A percentile compares a stretch with the other conserved stretches of the same genome.
Conservation (phyloP, 2,113 vertebrate species). For the Arvicanthis niloticus region DNA sequence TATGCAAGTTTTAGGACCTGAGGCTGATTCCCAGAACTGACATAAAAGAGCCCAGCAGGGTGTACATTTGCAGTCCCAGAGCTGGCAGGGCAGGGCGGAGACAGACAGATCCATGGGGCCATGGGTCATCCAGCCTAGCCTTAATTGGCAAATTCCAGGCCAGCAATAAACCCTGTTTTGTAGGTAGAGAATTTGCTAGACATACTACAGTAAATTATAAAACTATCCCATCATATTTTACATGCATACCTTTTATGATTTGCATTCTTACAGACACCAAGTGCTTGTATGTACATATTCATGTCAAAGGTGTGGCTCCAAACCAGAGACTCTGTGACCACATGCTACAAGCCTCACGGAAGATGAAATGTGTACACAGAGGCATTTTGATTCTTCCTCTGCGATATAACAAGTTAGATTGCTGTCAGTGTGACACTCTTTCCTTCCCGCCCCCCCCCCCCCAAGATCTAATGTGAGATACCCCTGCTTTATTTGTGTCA, state of each 20-base stretch:
- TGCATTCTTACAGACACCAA: background rate
- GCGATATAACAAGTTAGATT: background rate
- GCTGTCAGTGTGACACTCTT: background rate
- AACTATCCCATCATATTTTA: background rate
- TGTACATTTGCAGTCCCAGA: background rate
- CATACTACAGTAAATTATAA: background rate
- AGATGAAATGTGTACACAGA: background rate
- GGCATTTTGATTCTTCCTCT: background rate
- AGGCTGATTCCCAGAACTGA: background rate
- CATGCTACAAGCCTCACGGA: background rate
- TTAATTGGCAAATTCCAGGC: background rate
- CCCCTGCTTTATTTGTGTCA: background rate
- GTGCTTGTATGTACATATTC: background rate
- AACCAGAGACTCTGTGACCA: background rate
- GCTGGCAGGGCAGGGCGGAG: background rate
- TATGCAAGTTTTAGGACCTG: background rate
- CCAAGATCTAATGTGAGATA: background rate
- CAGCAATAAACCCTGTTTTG: background rate
- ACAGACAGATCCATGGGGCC: background rate
- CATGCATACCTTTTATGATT: background rate
- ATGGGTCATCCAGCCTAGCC: background rate
- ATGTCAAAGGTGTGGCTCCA: background rate
- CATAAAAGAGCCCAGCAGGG: background rate
- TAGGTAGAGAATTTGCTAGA: background rate
- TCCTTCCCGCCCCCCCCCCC: too few species aligned